Evolutionary conservation across 2,888 invertebrate genomes (phyloP).

Genomic region (Erebia aethiops): DNA sequence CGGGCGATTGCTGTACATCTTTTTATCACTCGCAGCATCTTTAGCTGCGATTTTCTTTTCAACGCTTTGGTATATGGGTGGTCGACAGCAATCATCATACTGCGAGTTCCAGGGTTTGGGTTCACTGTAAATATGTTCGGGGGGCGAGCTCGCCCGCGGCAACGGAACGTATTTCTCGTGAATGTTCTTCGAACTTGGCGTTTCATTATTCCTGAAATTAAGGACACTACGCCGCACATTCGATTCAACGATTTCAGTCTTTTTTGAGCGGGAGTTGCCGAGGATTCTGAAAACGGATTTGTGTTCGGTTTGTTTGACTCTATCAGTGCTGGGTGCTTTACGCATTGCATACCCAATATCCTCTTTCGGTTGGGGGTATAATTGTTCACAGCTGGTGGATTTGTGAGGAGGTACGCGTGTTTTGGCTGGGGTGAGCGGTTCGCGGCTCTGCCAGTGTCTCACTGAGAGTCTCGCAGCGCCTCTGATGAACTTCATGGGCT

Average conservation of each 20-base stretch:
- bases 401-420: constrained; percentile 67
- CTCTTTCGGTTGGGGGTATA: constrained; percentile 71
- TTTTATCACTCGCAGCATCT: constrained; percentile 62
- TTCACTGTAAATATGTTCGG: constrained; percentile 74
- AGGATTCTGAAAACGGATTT: constrained; percentile 75
- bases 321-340: constrained; percentile 77
- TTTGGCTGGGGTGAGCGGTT: constrained; percentile 70
- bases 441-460: constrained; percentile 79
- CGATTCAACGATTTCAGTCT: constrained; percentile 66
- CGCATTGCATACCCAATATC: constrained; percentile 70
- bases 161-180: constrained; percentile 79
- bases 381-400: constrained; percentile 78
- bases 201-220: constrained; percentile 72
- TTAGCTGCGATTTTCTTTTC: constrained; percentile 72
- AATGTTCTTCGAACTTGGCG: constrained; percentile 61
- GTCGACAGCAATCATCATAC: constrained; percentile 70
- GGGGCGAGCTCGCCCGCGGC: constrained; percentile 61
- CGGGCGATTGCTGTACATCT: constrained; percentile 66
- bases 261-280: constrained; percentile 71
- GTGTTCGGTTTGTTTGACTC: constrained; percentile 69
- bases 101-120: constrained; percentile 69
- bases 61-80: constrained; percentile 75
- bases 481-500: constrained; percentile 75
- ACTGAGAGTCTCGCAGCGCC: constrained; percentile 79
- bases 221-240: constrained; percentile 71